Evolutionary conservation across 2,113 vertebrate species (phyloP).

Genomic region (Butorides virescens): DNA sequence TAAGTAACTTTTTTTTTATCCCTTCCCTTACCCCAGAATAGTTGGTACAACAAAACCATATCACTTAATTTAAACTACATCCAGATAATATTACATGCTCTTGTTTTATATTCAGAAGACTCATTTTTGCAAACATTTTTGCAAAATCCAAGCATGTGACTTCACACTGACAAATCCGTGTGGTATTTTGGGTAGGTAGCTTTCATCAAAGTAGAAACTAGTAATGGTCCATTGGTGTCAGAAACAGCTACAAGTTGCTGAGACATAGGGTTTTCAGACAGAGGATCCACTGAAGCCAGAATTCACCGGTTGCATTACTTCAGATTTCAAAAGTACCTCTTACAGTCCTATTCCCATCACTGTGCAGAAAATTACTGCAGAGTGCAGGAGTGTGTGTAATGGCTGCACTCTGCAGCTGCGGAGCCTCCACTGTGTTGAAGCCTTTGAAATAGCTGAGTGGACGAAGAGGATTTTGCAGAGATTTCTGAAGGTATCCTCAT

Average conservation of each 20-base stretch:
- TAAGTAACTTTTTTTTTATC: not conserved
- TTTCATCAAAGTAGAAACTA: not conserved
- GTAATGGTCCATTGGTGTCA: not conserved
- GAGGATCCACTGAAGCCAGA: not conserved
- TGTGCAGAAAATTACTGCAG: not conserved
- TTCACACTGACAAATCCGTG: not conserved
- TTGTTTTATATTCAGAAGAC: not conserved
- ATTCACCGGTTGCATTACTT: not conserved
- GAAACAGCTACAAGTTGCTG: not conserved
- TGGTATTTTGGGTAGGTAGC: not conserved
- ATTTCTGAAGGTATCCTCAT: constrained; percentile 5
- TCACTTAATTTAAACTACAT: not conserved
- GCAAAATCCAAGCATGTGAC: not conserved
- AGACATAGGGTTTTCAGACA: not conserved
- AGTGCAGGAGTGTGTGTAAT: not conserved
- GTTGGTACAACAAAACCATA: not conserved
- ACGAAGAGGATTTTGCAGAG: not conserved
- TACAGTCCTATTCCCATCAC: not conserved
- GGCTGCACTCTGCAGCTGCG: not conserved
- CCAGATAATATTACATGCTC: not conserved
- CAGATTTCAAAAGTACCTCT: not conserved
- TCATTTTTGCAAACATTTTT: not conserved
- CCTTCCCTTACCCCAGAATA: not conserved
- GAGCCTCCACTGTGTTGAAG: not conserved
- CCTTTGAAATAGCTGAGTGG: not conserved